Conservation (phyloP, 1,140 invertebrate genomes). For the Prorops nasuta region DNA sequence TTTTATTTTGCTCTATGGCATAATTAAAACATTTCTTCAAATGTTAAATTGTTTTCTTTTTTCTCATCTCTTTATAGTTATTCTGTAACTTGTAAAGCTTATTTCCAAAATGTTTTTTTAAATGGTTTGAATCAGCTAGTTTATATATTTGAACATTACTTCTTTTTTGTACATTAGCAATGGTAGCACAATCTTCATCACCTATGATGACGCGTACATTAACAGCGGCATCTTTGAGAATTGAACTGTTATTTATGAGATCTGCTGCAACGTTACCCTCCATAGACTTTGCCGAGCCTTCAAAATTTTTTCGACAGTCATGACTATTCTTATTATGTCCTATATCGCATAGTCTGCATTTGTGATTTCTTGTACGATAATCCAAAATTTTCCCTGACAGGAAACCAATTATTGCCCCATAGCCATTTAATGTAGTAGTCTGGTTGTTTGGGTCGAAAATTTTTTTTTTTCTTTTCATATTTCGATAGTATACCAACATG, state of each 20-base stretch:
- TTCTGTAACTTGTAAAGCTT: not conserved
- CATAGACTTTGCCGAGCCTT: not conserved
- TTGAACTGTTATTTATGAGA: not conserved
- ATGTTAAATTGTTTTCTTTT: not conserved
- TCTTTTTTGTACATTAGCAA: not conserved
- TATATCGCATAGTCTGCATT: not conserved
- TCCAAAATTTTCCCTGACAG: not conserved
- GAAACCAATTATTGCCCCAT: not conserved
- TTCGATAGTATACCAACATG: too few species aligned
- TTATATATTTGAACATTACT: not conserved
- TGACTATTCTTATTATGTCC: not conserved
- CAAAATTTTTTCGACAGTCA: not conserved
- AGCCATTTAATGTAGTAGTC: not conserved
- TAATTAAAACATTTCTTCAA: not conserved
- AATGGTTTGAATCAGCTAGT: conserved; percentile 1
- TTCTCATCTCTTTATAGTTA: conserved; percentile 1
- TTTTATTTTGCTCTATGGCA: conserved; percentile 1
- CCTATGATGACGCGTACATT: not conserved
- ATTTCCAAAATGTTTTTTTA: conserved; percentile 5
- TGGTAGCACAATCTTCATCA: conserved; percentile 2
- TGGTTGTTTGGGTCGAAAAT: too few species aligned
- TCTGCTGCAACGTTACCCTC: not conserved
- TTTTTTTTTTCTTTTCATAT: too few species aligned
- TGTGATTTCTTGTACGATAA: not conserved
- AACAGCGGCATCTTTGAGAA: not conserved